These are phyloP conservation scores for Callopanchax toddi DNA, from an alignment of 2,113 vertebrate genomes.

Conservation along the genomic window DNA sequence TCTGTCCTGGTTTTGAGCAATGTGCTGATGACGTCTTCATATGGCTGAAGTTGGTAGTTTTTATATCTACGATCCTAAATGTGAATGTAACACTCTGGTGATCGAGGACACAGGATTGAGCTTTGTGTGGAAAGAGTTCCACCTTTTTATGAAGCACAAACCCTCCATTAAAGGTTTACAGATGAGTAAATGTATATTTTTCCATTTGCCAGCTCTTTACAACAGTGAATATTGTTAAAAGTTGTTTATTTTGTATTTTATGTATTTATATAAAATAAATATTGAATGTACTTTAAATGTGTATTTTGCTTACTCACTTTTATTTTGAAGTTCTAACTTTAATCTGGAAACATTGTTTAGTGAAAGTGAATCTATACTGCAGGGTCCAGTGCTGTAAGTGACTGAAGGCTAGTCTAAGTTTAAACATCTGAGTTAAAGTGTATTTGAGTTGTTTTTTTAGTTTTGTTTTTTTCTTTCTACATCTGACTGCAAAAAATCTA, in stretches of 20 bases:
- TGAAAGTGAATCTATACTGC: too few relatives aligned
- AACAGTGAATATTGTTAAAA: constrained; percentile 43
- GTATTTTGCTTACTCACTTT: neutral
- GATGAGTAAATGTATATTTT: neutral
- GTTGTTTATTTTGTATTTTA: constrained; percentile 72
- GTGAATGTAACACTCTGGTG: constrained; percentile 55
- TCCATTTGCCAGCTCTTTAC: neutral
- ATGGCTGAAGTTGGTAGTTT: constrained; percentile 19
- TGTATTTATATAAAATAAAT: constrained; percentile 81
- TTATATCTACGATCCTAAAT: constrained; percentile 35
- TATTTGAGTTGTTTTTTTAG: too few relatives aligned
- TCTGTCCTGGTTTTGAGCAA: neutral
- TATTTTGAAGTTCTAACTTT: too few relatives aligned
- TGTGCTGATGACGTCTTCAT: constrained; percentile 26
- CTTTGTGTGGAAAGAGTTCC: constrained; percentile 33
- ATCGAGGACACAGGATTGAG: constrained; percentile 45
- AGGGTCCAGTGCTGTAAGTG: too few relatives aligned
- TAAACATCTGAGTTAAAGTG: too few relatives aligned
- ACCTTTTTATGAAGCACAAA: constrained; percentile 11
- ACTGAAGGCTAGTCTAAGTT: too few relatives aligned
- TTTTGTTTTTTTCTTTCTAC: too few relatives aligned
- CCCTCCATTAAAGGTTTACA: constrained; percentile 9
- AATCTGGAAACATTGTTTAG: too few relatives aligned
- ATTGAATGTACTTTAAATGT: constrained; percentile 35
- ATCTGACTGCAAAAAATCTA: neutral